A percentile compares a stretch with the other conserved stretches of the same genome.
phyloP scores from a whole-genome alignment of 1,140 invertebrate species.

The Anoplophora glabripennis region DNA sequence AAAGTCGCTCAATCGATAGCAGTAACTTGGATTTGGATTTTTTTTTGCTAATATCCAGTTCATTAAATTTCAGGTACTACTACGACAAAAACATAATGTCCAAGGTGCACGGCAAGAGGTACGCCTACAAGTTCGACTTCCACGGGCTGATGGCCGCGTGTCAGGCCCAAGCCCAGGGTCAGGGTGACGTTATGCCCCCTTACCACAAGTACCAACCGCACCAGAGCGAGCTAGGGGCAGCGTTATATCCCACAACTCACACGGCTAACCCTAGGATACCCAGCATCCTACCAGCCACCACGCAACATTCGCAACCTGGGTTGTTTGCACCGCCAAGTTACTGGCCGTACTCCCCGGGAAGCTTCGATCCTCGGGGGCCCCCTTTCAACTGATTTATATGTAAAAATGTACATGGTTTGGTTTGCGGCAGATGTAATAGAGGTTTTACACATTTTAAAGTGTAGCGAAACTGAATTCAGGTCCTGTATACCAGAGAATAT shows the following conservation, averaged over 20 bases:
- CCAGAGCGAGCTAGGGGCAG: constrained; percentile 47
- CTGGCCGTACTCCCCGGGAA: constrained; percentile 48
- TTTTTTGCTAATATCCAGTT: no score
- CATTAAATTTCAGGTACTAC: constrained; percentile 75
- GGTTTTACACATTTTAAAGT: no score
- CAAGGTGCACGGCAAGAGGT: constrained; percentile 88
- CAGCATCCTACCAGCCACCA: constrained; percentile 36
- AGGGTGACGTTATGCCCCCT: constrained; percentile 48
- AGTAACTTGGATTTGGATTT: no score
- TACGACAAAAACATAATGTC: constrained; percentile 99
- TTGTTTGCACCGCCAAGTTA: constrained; percentile 47
- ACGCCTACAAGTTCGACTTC: constrained; percentile 93
- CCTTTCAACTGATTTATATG: constrained; percentile 35
- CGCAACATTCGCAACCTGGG: constrained; percentile 40
- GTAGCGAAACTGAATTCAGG: no score
- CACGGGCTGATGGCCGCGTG: constrained; percentile 79
- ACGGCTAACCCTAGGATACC: constrained; percentile 34
- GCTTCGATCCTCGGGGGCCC: constrained; percentile 48
- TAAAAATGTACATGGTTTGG: no score
- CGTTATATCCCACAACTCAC: constrained; percentile 43
- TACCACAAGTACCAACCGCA: constrained; percentile 51
- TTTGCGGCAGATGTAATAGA: no score
- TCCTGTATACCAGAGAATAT: no score
- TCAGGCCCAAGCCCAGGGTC: constrained; percentile 61
- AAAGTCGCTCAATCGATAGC: no score